Evolutionary conservation across 2,113 vertebrate species (phyloP).

Genomic region (Coreoperca whiteheadi): DNA sequence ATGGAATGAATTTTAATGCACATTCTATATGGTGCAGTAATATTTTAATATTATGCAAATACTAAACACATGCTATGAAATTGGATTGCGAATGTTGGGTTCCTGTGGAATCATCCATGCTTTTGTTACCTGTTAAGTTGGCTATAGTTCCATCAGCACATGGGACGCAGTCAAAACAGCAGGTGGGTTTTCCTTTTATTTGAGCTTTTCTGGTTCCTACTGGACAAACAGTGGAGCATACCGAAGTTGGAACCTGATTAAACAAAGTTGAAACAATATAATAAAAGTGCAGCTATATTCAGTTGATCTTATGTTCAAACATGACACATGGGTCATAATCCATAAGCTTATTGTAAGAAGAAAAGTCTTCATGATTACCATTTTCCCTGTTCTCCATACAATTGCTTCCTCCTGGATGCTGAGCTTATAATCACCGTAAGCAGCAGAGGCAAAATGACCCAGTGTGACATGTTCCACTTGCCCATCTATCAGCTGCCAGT

Average conservation of each 20-base stretch:
- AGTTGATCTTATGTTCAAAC: background rate
- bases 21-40: background rate
- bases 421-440: conserved; percentile 67
- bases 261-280: background rate
- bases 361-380: conserved; percentile 36
- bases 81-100: background rate
- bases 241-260: conserved; percentile 74
- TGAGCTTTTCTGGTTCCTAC: conserved; percentile 81
- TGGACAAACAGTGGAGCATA: conserved; percentile 79
- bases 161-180: conserved; percentile 87
- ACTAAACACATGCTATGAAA: background rate
- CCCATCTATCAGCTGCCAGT: conserved; percentile 83
- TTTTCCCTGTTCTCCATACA: conserved; percentile 77
- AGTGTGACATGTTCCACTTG: conserved; percentile 81
- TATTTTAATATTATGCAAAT: background rate
- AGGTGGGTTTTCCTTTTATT: conserved; percentile 79
- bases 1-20: background rate
- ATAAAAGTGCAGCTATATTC: too few relatives aligned
- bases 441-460: conserved; percentile 75
- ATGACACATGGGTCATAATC: background rate
- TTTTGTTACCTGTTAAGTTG: conserved; percentile 76
- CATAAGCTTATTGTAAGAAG: background rate
- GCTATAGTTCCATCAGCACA: conserved; percentile 85
- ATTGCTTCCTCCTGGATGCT: conserved; percentile 76
- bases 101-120: background rate